Evolutionary conservation across 2,113 vertebrate genomes (phyloP), one percentile per base, ranked within the genome.

Genomic region (Syrrhaptes paradoxus): DNA sequence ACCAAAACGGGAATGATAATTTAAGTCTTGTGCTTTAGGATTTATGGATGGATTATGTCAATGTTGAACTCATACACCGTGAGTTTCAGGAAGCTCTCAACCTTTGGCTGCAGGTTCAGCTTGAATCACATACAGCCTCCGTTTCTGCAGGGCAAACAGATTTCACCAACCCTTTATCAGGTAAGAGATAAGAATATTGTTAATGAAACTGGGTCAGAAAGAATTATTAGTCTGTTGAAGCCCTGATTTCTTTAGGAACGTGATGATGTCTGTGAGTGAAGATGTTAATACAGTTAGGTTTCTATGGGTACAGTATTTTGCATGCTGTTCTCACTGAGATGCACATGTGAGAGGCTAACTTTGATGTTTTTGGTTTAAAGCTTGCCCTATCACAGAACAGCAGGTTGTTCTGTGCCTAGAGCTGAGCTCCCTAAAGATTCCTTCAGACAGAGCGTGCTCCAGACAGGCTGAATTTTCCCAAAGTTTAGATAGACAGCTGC

Each of bases 21-120:
- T 36, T 34, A 21, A 55, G 66, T 84, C 1, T 45, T 55, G 6
- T 66, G 6, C 49, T 97, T 22, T 89, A 99, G 99, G 98, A 99
- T 86, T 96, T 99, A 81, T 99, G 99, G 99, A 97, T 99, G 93
- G 99, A 99, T 81, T 99, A 97, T 88, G 89, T 99, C 90, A 99
- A 99, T 72, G 97, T 98, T 93, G 99, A 99, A 89, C 98, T 99
- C 48, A 73, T 99, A 54, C 98, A 98, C 66, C 97, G 98, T 36
- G 99, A 99, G 85, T 97, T 98, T 96, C 98, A 96, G 89, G 99
- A 99, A 95, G 97, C 98, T 6, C 66, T 99, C 55, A 97, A 98
- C 85, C 95, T 98, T 83, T 99, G 99, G 99, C 97, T 96, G 24
- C 99, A 98, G 85, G 97, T 98, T 92, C 98, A 98, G 78, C 97